Conservation (phyloP, 2,797 vertebrate species). For the Esox lucius region DNA sequence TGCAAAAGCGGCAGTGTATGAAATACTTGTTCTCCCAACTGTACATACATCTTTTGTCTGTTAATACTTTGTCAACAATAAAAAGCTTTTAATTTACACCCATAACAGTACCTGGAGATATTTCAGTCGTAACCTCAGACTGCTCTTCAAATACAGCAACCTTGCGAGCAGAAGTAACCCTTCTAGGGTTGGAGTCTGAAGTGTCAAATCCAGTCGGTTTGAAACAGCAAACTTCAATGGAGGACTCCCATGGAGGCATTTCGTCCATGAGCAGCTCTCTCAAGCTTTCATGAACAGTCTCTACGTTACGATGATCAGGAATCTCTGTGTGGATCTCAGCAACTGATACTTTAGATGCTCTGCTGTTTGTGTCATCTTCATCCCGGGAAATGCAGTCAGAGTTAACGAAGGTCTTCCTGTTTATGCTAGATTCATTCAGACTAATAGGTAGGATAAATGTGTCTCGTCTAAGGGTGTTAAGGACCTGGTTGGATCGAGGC, state of each 20-base stretch:
- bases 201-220: constrained; percentile 16
- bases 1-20: no score
- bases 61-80: no score
- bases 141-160: constrained; percentile 21
- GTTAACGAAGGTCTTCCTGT: constrained; percentile 39
- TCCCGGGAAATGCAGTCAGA: constrained; percentile 7
- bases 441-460: constrained; percentile 19
- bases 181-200: constrained; percentile 30
- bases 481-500: constrained; percentile 11
- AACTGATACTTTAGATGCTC: neutral
- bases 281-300: constrained; percentile 14
- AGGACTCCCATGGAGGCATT: constrained; percentile 60
- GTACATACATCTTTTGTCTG: no score
- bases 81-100: neutral
- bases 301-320: neutral
- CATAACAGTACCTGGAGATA: constrained; percentile 57
- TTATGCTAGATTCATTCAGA: neutral
- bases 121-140: neutral
- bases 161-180: neutral
- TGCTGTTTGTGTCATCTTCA: neutral
- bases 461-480: constrained; percentile 22
- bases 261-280: constrained; percentile 59
- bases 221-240: constrained; percentile 25
- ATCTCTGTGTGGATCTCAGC: neutral
- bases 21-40: no score